Percentiles rank a stretch among this genome's conserved stretches.
Conservation (phyloP, 2,113 vertebrate genomes). For the Rhizomys pruinosus region DNA sequence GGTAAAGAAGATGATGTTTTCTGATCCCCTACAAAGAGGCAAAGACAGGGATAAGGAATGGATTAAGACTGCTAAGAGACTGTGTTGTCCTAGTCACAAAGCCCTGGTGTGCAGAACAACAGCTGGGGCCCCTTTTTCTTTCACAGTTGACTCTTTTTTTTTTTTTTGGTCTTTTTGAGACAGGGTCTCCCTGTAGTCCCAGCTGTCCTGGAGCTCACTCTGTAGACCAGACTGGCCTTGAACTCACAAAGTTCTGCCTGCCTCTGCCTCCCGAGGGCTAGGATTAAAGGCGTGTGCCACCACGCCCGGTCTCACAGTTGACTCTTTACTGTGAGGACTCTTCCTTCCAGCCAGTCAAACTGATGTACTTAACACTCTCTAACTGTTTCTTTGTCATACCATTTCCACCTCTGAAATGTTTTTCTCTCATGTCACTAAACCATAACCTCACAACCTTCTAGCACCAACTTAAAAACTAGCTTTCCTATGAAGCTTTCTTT, state of each 20-base stretch:
- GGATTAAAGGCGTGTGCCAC: too few relatives aligned
- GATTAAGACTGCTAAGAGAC: background rate
- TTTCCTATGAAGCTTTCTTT: background rate
- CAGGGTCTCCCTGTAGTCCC: too few relatives aligned
- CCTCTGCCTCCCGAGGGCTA: too few relatives aligned
- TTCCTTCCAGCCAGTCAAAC: background rate
- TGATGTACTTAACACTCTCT: background rate
- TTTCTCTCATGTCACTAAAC: background rate
- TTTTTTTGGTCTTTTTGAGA: too few relatives aligned
- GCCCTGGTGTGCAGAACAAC: background rate
- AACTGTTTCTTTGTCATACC: background rate
- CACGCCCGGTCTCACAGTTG: too few relatives aligned
- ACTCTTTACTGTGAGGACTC: background rate
- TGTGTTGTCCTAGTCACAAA: background rate
- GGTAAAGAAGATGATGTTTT: slow-evolving; percentile 90
- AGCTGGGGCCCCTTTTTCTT: background rate
- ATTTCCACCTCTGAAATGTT: background rate
- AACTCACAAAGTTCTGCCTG: too few relatives aligned
- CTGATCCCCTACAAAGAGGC: slow-evolving; percentile 87
- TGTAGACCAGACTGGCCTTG: too few relatives aligned
- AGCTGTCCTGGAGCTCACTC: too few relatives aligned
- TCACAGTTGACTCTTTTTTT: background rate
- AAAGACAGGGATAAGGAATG: slow-evolving; percentile 39
- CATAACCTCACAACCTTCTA: background rate
- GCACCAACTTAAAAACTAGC: slow-evolving; percentile 31